Evolutionary conservation across 1,140 invertebrate species (phyloP).

Genomic region (Megathymus violae): DNA sequence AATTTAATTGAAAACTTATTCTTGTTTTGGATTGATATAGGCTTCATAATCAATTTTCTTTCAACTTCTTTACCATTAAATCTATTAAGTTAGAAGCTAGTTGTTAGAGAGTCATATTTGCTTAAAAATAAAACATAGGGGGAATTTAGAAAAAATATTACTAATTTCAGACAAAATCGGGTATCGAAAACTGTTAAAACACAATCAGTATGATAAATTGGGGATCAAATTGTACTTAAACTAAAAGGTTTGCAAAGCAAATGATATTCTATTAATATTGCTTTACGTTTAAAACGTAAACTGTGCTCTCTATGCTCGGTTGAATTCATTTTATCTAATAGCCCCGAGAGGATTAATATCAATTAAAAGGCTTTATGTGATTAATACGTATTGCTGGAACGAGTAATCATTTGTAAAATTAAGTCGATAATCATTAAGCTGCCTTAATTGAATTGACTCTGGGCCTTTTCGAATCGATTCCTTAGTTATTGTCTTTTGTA

Average conservation of each 20-base stretch:
- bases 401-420: background rate
- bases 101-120: too few relatives aligned
- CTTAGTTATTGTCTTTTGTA: too few relatives aligned
- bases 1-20: too few relatives aligned
- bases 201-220: constrained; percentile 22
- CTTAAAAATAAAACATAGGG: too few relatives aligned
- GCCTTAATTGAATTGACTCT: too few relatives aligned
- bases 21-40: too few relatives aligned
- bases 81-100: too few relatives aligned
- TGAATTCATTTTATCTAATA: constrained; percentile 3
- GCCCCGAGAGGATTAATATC: background rate
- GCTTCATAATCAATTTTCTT: too few relatives aligned
- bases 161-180: background rate
- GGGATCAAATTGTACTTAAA: constrained; percentile 33
- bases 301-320: background rate
- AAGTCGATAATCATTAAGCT: background rate
- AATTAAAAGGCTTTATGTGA: background rate
- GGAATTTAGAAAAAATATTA: too few relatives aligned
- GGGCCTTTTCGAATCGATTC: too few relatives aligned
- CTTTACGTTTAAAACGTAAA: constrained; percentile 8
- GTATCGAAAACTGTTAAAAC: background rate
- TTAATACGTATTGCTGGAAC: background rate
- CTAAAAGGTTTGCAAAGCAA: constrained; percentile 29
- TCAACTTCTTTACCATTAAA: too few relatives aligned
- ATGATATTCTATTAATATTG: constrained; percentile 34